Base-by-base conservation (phyloP, 2,888 invertebrate species). In the Drosophila melanosoma region DNA sequence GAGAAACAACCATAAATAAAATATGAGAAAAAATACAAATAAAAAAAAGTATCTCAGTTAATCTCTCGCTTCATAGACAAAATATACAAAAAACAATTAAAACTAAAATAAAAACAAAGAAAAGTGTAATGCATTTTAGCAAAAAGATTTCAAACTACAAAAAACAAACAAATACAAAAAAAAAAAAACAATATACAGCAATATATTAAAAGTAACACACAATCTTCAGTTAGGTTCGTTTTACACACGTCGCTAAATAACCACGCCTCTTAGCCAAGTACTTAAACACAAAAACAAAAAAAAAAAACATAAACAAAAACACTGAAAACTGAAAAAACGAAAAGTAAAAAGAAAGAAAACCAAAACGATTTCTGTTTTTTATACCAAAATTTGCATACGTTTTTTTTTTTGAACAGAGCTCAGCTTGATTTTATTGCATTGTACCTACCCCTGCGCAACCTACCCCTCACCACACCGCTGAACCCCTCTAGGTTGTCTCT, bases 401-500 rank as follows among this genome's bases (percentile, higher is more conserved):
- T 59, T 61, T 40, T 35, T 42, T 40, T 40, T 35, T 42, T 40
- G 45, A 69, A 69, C 57, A 63, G 64, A 72, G 74, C 72, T 67
- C 48, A 79, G 79, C 79, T 79, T 76, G 64, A 69, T 57, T 74
- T 65, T 23, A 64, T 63, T 71, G 63, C 63, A 71, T 15, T 68
- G 35, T 60, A 48, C 23, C 45, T 52, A 26, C 40, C 52, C 58
- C 33, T 33, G 35, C 48, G 38, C 56, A 48, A 56, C 56, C 52
- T 36, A 49, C 64, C 38, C 75, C 33, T 17, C 36, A 45, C 12
- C 48, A 74, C 53, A 77, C 70, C 77, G 53, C 74, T 67, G 70
- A 77, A 26, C 26, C 75, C 85, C 70, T 62, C 83, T 87, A 84
- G 87, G 87, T 87, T 87, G 83, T 87, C 85, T 84, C 81, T 86